These are phyloP conservation scores for Gopherus flavomarginatus DNA, from an alignment of 2,113 vertebrate genomes.

Conservation along the genomic window DNA sequence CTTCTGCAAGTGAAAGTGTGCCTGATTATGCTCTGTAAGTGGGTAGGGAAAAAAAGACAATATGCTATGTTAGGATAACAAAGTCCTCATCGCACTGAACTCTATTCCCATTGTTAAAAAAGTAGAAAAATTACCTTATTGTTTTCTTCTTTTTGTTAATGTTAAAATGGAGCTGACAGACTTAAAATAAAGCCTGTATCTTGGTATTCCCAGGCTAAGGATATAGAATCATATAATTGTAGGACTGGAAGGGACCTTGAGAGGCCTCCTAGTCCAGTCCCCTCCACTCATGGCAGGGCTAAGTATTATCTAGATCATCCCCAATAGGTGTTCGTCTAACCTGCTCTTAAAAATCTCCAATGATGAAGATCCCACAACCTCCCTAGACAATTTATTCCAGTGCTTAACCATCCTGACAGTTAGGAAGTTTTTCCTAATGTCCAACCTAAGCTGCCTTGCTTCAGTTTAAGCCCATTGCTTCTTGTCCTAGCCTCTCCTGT, in stretches of 20 bases:
- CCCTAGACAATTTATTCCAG: too few relatives aligned
- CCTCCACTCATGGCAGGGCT: background rate
- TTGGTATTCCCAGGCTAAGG: background rate
- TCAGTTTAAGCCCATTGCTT: too few relatives aligned
- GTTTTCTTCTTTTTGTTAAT: background rate
- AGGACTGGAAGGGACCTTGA: too few relatives aligned
- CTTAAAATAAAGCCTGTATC: background rate
- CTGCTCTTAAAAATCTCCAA: too few relatives aligned
- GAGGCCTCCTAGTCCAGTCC: background rate
- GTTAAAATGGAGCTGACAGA: background rate
- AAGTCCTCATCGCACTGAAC: background rate
- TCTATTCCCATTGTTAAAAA: background rate
- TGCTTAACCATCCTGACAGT: too few relatives aligned
- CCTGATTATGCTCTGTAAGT: background rate
- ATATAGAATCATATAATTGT: too few relatives aligned
- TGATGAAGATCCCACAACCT: background rate
- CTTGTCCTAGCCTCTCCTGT: too few relatives aligned
- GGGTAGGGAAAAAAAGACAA: background rate
- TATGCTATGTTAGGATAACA: slow-evolving; percentile 34
- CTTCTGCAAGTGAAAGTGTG: background rate
- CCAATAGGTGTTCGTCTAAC: too few relatives aligned
- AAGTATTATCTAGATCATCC: background rate
- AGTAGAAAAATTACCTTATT: background rate
- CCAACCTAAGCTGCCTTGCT: too few relatives aligned
- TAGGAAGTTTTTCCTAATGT: too few relatives aligned